Percentiles rank a stretch among this genome's conserved stretches.
Evolutionary conservation across 2,888 invertebrate genomes (phyloP).

Genomic region (Agrypnus murinus): DNA sequence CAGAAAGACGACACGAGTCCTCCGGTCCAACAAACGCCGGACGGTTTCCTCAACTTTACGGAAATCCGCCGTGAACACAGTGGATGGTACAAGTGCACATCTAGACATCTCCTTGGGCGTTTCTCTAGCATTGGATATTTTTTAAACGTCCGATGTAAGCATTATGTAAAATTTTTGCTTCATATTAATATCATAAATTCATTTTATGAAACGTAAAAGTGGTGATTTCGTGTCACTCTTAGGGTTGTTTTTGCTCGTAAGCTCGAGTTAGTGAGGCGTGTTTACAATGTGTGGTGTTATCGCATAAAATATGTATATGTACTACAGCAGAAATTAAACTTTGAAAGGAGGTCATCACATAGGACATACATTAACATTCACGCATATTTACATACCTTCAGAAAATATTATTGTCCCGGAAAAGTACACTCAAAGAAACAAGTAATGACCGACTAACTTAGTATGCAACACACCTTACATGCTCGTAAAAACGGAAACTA

Average conservation of each 20-base stretch:
- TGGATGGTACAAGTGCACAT: slow-evolving; percentile 95
- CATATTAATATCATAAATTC: background rate
- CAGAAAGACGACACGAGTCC: slow-evolving; percentile 75
- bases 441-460: too few relatives aligned
- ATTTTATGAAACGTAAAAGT: background rate
- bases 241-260: slow-evolving; percentile 22
- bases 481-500: too few relatives aligned
- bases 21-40: slow-evolving; percentile 80
- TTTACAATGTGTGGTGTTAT: slow-evolving; percentile 26
- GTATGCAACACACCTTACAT: too few relatives aligned
- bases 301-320: slow-evolving; percentile 25
- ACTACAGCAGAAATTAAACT: slow-evolving; percentile 16
- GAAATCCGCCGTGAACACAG: slow-evolving; percentile 86
- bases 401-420: too few relatives aligned
- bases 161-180: too few relatives aligned
- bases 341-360: slow-evolving; percentile 10
- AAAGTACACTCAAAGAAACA: too few relatives aligned
- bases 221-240: slow-evolving; percentile 21
- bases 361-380: too few relatives aligned
- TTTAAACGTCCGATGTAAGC: slow-evolving; percentile 91
- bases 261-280: slow-evolving; percentile 11
- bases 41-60: slow-evolving; percentile 90
- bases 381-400: slow-evolving; percentile 6
- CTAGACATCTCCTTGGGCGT: slow-evolving; percentile 86
- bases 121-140: slow-evolving; percentile 94